Evolutionary conservation across 2,797 vertebrate species (phyloP).

Genomic region (Aeoliscus strigatus): DNA sequence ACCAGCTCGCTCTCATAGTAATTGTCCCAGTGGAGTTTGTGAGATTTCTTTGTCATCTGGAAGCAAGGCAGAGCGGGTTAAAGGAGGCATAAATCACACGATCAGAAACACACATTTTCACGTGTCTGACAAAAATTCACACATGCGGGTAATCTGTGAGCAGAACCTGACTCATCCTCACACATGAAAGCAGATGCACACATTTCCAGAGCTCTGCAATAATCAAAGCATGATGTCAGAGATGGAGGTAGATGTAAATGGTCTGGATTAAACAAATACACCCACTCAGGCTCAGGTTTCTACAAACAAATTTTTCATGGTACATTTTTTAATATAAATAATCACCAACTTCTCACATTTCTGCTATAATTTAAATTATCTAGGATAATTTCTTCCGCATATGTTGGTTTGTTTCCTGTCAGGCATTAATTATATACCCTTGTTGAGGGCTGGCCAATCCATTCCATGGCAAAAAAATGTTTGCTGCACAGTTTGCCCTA

Average conservation of each 20-base stretch:
- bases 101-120: constrained; percentile 3
- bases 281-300: background rate
- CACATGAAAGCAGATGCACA: constrained; percentile 10
- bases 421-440: no score
- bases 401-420: no score
- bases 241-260: background rate
- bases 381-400: no score
- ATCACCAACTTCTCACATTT: no score
- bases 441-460: no score
- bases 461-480: no score
- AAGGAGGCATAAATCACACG: constrained; percentile 43
- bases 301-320: no score
- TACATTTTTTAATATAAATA: no score
- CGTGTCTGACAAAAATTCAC: constrained; percentile 1
- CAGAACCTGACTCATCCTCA: constrained; percentile 13
- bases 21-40: constrained; percentile 94
- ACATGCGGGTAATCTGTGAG: constrained; percentile 19
- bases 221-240: constrained; percentile 14
- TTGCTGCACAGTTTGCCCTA: no score
- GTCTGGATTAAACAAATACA: constrained; percentile 2
- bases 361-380: no score
- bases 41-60: constrained; percentile 93
- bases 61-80: constrained; percentile 82
- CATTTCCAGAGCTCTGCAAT: constrained; percentile 1
- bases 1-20: constrained; percentile 95